Conservation (phyloP, 2,113 vertebrate genomes). For the Grantiella picta region DNA sequence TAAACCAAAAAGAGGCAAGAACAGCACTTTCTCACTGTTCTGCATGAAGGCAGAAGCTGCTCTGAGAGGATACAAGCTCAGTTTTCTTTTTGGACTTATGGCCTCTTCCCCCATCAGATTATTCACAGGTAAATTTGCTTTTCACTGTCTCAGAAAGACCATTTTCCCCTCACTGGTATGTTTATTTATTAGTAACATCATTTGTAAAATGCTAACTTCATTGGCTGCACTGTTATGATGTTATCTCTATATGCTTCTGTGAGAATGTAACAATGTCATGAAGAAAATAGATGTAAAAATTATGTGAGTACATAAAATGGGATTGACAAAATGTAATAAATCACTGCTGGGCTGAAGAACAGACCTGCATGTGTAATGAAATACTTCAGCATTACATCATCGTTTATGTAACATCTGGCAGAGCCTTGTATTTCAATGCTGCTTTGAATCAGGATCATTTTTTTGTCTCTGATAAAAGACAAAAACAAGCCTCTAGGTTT, state of each 20-base stretch:
- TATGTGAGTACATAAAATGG: conserved; percentile 72
- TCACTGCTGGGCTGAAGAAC: conserved; percentile 70
- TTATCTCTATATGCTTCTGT: conserved; percentile 68
- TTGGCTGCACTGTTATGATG: conserved; percentile 56
- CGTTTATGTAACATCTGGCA: conserved; percentile 78
- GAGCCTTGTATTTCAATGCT: conserved; percentile 68
- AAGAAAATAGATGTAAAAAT: conserved; percentile 79
- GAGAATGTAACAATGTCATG: conserved; percentile 74
- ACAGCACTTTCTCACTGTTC: not conserved
- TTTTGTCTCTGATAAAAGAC: not conserved
- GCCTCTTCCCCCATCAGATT: conserved; percentile 37
- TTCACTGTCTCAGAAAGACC: conserved; percentile 45
- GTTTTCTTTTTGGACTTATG: conserved; percentile 13
- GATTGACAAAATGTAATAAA: conserved; percentile 79
- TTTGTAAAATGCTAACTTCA: conserved; percentile 73
- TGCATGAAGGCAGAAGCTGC: conserved; percentile 24
- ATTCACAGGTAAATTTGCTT: conserved; percentile 67
- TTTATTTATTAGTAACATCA: conserved; percentile 70
- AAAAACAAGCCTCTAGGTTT: conserved; percentile 52
- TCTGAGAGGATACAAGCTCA: conserved; percentile 12
- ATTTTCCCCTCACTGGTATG: conserved; percentile 46
- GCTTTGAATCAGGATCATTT: conserved; percentile 62
- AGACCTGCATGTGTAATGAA: conserved; percentile 77
- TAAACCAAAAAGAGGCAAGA: conserved; percentile 31
- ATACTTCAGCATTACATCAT: conserved; percentile 76